Evolutionary conservation across 37 sponge, comb jelly and placozoan genomes (phyloP).

Genomic region (Chondrosia reniformis): DNA sequence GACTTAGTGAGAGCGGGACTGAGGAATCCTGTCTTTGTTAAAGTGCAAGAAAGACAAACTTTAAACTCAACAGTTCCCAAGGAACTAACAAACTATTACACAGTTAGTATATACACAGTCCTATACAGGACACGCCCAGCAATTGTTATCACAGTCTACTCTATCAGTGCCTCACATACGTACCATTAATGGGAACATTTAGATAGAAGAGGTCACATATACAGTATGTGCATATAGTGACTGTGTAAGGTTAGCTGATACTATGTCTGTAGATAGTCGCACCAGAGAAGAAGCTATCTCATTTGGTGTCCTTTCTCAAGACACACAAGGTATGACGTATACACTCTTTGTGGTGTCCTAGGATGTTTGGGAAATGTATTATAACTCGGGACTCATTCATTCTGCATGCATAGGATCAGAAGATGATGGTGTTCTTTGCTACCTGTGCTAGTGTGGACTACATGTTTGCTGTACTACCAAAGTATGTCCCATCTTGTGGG

Average conservation of each 20-base stretch:
- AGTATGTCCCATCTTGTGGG: neutral
- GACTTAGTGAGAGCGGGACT: slow-evolving; percentile 87
- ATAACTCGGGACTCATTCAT: neutral
- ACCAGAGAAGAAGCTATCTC: slow-evolving; percentile 45
- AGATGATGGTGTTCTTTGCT: slow-evolving; percentile 88
- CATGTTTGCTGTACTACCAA: slow-evolving; percentile 43
- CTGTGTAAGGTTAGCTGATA: too few relatives aligned
- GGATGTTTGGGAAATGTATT: too few relatives aligned
- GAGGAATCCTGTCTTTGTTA: slow-evolving; percentile 85
- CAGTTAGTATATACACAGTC: slow-evolving; percentile 32
- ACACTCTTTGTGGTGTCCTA: too few relatives aligned
- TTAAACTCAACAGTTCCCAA: slow-evolving; percentile 40
- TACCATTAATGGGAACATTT: too few relatives aligned
- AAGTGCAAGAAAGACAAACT: slow-evolving; percentile 49
- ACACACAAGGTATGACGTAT: slow-evolving; percentile 18
- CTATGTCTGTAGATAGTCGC: slow-evolving; percentile 20
- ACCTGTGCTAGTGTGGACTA: slow-evolving; percentile 97
- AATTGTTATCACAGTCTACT: too few relatives aligned
- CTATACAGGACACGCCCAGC: neutral
- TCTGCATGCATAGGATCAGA: slow-evolving; percentile 26
- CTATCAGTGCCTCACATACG: too few relatives aligned
- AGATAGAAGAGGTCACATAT: too few relatives aligned
- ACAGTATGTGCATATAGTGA: too few relatives aligned
- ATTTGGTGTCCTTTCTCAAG: slow-evolving; percentile 49
- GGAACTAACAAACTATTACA: slow-evolving; percentile 75